Base-by-base conservation (phyloP, 1,140 invertebrate species). In the silkworm (Bombyx mori) region DNA sequence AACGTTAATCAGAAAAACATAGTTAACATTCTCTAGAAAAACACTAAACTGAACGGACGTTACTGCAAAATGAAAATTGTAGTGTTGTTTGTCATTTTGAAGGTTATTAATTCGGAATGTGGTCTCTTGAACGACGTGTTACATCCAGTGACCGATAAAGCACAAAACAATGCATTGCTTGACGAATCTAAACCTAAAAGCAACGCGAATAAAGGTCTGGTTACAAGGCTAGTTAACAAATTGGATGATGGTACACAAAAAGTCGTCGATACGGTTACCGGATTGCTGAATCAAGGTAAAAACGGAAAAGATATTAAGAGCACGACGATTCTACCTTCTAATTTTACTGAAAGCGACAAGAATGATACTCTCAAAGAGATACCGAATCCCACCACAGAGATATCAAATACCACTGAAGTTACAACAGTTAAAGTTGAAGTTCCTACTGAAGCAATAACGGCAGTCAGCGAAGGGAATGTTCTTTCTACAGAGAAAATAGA, bases 131-230 rank as follows among this genome's bases (percentile, higher is more conserved):
- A 54, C 12, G 43, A 54, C 8, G n/a, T 44, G 1, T 12, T 54
- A 7, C 18, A 42, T 3, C 53, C 53, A 8, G 53, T 54, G 8
- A 54, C 53, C 1, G 53, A 54, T 22, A 44, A 43, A 7, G 43
- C 45, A 44, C 53, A 54, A 44, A 54, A 54, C 12, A 54, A 54
- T 44, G 53, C 44, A 3, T 22, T 54, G 2, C 53, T 54, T 6
- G 44, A 54, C 44, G 43, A 54, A 46, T n/a, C 42, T 5, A 12
- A 54, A 22, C 42, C 12, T 1, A 54, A 54, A 45, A 44, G 26
- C 5, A 22, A 54, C 9, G 12, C 10, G 7, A 54, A 54, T 10
- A 54, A 54, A 45, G 53, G 53, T 3, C 8, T 54, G 8, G 42
- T 54, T 8, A 45, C 53, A 22, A 54, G 44, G 10, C 43, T 54